Evolutionary conservation across 1,140 invertebrate species (phyloP).

Genomic region (Nasonia vitripennis): DNA sequence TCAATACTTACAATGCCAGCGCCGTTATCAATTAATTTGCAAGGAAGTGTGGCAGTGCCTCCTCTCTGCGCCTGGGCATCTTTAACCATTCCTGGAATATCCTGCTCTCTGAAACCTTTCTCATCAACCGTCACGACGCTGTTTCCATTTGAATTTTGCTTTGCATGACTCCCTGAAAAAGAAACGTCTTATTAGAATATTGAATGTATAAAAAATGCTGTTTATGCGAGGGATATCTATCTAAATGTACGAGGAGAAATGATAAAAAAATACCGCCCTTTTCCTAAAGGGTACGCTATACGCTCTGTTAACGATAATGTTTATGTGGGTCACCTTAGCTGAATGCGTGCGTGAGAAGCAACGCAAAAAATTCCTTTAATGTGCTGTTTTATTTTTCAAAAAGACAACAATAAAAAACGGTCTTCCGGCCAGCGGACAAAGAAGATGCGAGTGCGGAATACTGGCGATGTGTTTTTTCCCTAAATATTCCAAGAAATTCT

Average conservation of each 20-base stretch:
- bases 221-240: too few species aligned
- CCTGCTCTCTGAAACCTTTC: constrained; percentile 59
- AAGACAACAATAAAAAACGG: not conserved
- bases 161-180: constrained; percentile 66
- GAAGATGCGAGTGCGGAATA: not conserved
- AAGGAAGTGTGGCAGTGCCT: constrained; percentile 82
- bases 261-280: not conserved
- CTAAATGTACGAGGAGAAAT: too few species aligned
- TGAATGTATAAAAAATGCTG: constrained; percentile 13
- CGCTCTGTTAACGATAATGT: not conserved
- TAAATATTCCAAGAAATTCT: constrained; percentile 2
- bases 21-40: constrained; percentile 81
- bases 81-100: constrained; percentile 63
- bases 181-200: constrained; percentile 37
- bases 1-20: constrained; percentile 81
- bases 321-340: not conserved
- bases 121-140: constrained; percentile 59
- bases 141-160: constrained; percentile 62
- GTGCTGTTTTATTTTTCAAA: not conserved
- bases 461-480: not conserved
- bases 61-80: constrained; percentile 84
- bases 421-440: not conserved
- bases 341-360: not conserved
- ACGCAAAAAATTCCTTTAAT: not conserved
- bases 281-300: not conserved